Base-by-base conservation (phyloP, 1,140 invertebrate genomes). In the Cardiocondyla obscurior region DNA sequence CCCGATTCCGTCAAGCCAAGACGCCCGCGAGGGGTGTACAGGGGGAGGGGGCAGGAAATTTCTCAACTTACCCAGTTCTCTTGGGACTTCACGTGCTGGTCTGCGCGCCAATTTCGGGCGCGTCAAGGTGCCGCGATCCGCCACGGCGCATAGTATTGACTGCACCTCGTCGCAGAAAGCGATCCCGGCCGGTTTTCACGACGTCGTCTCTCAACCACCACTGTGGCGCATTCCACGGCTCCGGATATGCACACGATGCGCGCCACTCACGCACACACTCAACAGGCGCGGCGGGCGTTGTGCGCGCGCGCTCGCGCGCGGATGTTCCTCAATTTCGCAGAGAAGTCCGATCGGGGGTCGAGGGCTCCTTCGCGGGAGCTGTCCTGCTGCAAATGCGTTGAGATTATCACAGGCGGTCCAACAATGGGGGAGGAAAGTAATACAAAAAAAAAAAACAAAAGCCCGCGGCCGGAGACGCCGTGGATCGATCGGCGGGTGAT, bases 51-150 rank as follows among this genome's bases (percentile, higher is more conserved):
- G 25, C 16, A 12, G 16, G 7, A 10, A 44, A 6, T 2, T 2
- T 30, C 25, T 7, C 19, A 7, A 85, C 81, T 87, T 62, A 87
- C 85, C 85, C 81, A 51, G n/a, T n/a, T n/a, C n/a, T 12, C 7
- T 42, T 60, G 73, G 3, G 16, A 33, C 39, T 86, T 86, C 30
- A 83, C 25, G 49, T 49, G 25, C 30, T 72, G n/a, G 19, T 70
- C 14, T 44, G 28, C 19, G 36, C 19, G 36, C 19, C 19, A 19
- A 64, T 64, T 64, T 49, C 65, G n/a, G 72, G 2, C 16, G 42
- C 46, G 16, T 44, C 36, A 14, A 7, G 33, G 65, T 73, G 72
- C 69, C 1, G 19, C 28, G 14, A 8, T 10, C 12, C 10, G 30
- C 14, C 25, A n/a, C n/a, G 25, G 55, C 28, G 70, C 81, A 86